phyloP scores from a whole-genome alignment of 2,113 vertebrate species.

The Ptychochromis oligacanthus region DNA sequence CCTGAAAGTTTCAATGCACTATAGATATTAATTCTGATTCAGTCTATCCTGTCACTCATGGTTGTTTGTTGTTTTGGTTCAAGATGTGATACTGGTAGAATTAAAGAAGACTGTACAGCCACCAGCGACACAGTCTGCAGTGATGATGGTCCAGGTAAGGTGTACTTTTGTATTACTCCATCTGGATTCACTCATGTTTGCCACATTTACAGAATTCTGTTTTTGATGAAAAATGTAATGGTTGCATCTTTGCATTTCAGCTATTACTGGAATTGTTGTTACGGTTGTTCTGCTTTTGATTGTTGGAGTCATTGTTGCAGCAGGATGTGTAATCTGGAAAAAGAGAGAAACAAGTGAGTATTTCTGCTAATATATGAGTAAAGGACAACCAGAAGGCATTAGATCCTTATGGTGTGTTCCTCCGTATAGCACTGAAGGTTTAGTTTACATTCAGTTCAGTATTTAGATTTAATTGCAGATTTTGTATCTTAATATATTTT shows the following conservation, averaged over 20 bases:
- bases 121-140: slow-evolving; percentile 66
- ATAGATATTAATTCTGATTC: background rate
- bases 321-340: accelerated
- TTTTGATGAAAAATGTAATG: background rate
- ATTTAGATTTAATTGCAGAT: background rate
- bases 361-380: background rate
- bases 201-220: background rate
- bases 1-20: no score
- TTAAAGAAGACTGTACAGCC: slow-evolving; percentile 39
- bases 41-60: background rate
- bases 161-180: background rate
- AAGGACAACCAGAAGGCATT: background rate
- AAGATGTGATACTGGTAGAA: slow-evolving; percentile 52
- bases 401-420: background rate
- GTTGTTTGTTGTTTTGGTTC: slow-evolving; percentile 6
- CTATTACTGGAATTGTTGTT: background rate
- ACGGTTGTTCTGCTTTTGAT: accelerated
- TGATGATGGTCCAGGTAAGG: background rate
- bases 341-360: slow-evolving; percentile 10
- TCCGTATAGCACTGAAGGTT: background rate
- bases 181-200: background rate
- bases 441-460: no score
- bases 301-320: slow-evolving; percentile 1
- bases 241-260: slow-evolving; percentile 11
- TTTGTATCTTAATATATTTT: background rate